Percentiles rank a stretch among this genome's conserved stretches.
Conservation (phyloP, 2,113 vertebrate genomes). For the Crocuta crocuta region DNA sequence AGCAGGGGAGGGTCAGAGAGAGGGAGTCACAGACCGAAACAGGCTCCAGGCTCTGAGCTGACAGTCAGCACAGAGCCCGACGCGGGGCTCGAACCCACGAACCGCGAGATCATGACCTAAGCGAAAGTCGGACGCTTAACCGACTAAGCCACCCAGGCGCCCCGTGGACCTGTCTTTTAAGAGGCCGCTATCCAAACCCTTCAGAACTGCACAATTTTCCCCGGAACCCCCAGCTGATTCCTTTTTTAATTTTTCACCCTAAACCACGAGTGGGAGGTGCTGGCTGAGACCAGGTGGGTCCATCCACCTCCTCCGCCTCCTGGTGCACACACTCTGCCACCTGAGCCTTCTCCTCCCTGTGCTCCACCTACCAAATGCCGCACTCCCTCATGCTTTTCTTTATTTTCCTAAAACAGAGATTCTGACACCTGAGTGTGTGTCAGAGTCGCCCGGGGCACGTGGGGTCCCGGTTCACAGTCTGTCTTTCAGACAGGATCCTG, state of each 20-base stretch:
- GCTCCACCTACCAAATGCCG: neutral
- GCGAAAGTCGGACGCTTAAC: too few relatives aligned
- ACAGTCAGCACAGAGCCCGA: too few relatives aligned
- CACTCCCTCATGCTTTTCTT: neutral
- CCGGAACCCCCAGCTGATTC: neutral
- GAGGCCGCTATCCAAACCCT: neutral
- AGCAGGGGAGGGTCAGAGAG: too few relatives aligned
- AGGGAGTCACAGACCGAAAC: too few relatives aligned
- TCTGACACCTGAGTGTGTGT: rapidly evolving
- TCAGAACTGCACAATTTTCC: neutral
- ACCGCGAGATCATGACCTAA: too few relatives aligned
- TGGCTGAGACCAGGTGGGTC: neutral
- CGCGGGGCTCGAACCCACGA: too few relatives aligned
- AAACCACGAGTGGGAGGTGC: neutral
- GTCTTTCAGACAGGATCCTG: neutral
- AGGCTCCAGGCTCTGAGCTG: too few relatives aligned
- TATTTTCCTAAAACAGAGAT: neutral
- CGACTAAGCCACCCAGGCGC: too few relatives aligned
- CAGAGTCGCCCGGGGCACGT: rapidly evolving
- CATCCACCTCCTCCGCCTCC: rapidly evolving
- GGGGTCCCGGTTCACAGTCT: neutral
- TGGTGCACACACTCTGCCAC: too few relatives aligned
- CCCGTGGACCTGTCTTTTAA: neutral
- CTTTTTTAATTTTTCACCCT: neutral
- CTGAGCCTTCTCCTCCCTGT: rapidly evolving